These are phyloP conservation scores for Venusia cambrica DNA, from an alignment of 2,888 invertebrate genomes.

Conservation along the genomic window DNA sequence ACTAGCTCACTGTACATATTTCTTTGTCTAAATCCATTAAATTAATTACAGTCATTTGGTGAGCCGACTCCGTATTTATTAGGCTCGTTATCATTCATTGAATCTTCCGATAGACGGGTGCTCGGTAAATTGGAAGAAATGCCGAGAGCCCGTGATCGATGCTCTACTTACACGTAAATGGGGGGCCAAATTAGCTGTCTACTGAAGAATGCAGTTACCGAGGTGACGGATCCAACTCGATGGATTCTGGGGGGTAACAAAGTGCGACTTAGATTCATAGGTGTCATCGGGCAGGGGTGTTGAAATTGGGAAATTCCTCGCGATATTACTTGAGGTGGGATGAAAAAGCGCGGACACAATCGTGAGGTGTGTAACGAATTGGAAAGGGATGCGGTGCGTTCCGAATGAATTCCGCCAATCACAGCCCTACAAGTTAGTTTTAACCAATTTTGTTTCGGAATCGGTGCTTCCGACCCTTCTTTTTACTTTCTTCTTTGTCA, in stretches of 20 bases:
- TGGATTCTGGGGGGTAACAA: slow-evolving; percentile 36
- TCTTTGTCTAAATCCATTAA: slow-evolving; percentile 81
- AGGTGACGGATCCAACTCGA: slow-evolving; percentile 65
- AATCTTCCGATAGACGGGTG: slow-evolving; percentile 71
- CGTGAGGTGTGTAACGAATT: slow-evolving; percentile 32
- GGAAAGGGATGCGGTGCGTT: slow-evolving; percentile 28
- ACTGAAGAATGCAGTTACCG: slow-evolving; percentile 70
- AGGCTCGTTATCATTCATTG: slow-evolving; percentile 80
- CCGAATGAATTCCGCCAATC: slow-evolving; percentile 20
- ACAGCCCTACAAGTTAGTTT: slow-evolving; percentile 10
- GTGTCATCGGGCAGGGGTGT: slow-evolving; percentile 65
- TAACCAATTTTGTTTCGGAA: not conserved
- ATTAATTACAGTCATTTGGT: slow-evolving; percentile 77
- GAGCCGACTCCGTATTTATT: slow-evolving; percentile 77
- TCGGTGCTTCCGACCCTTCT: too few relatives aligned
- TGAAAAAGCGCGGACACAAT: slow-evolving; percentile 39
- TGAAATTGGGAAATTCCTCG: slow-evolving; percentile 69
- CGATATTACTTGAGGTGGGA: slow-evolving; percentile 56
- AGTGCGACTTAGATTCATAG: slow-evolving; percentile 65
- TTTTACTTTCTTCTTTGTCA: too few relatives aligned
- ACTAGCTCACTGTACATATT: slow-evolving; percentile 78
- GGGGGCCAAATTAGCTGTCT: slow-evolving; percentile 75
- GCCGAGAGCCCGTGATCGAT: slow-evolving; percentile 68
- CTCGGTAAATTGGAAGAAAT: slow-evolving; percentile 67
- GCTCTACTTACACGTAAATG: slow-evolving; percentile 71